Evolutionary conservation across 2,888 invertebrate species (phyloP), one percentile per base, ranked within the genome.

Genomic region (Horisme vitalbata): DNA sequence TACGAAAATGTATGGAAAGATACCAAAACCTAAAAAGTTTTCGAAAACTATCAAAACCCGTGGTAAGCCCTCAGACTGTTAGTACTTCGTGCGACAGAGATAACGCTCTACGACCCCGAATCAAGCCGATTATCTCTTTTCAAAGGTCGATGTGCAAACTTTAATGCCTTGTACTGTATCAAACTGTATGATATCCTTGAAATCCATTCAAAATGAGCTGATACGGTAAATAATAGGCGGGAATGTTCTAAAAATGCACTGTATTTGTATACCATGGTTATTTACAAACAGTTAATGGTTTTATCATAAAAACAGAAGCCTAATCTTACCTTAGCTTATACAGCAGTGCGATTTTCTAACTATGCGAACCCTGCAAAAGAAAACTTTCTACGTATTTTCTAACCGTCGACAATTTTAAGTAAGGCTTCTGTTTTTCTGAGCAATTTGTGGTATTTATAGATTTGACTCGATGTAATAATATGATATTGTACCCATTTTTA

Each of bases 291-390:
- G 6, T 24, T 30, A 57, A 61, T 52, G 66, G 37, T 49, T 49
- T 53, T 38, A 44, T 43, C 45, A 47, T 45, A 68, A 79, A 81
- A 83, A 82, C 83, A 83, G 82, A 83, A 84, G 82, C 83, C 83
- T 68, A 52, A 50, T 59, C 75, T 79, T 79, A 81, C 80, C 83
- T 77, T 82, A 84, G 63, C 73, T 64, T 71, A 86, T 82, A 81
- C 83, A 75, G 83, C 83, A 86, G 82, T 82, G 80, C 27, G 83
- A 84, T 75, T 87, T 86, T 79, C 79, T 84, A 79, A 83, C 73
- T 74, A 85, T 71, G 54, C 84, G 80, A 67, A 78, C 65, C 73
- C 85, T 85, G 84, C 65, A 86, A 86, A 78, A 64, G 69, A 71
- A 72, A 72, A 63, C 47, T 56, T 47, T 49, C 44, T 62, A 57